These are phyloP conservation scores for Hexactinellida sp. DNA, from an alignment of 37 sponge, comb jelly and placozoan genomes.

Conservation along the genomic window DNA sequence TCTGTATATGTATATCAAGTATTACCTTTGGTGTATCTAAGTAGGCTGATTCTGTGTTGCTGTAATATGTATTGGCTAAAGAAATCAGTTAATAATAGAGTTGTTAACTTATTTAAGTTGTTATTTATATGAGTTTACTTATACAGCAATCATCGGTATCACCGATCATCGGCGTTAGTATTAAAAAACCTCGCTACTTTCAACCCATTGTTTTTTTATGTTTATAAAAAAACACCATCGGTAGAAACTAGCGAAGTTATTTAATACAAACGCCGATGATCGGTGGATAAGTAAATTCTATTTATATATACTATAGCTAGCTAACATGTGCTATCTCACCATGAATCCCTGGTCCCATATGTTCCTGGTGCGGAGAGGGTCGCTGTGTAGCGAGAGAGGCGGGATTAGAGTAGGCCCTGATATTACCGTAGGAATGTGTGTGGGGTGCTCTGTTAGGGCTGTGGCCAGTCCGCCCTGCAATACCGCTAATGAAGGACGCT, in stretches of 20 bases:
- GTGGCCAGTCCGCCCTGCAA: background rate
- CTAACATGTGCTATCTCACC: too few species aligned
- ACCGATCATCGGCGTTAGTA: too few species aligned
- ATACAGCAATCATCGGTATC: too few species aligned
- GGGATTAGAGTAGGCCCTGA: background rate
- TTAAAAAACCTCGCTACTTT: too few species aligned
- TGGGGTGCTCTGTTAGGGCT: background rate
- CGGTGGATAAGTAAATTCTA: too few species aligned
- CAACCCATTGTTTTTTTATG: too few species aligned
- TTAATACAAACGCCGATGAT: too few species aligned
- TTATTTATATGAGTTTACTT: too few species aligned
- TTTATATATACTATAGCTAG: too few species aligned
- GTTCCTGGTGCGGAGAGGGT: background rate
- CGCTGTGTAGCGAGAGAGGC: background rate
- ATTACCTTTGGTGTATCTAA: background rate
- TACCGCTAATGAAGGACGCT: background rate
- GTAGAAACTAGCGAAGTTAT: too few species aligned
- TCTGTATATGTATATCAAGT: background rate
- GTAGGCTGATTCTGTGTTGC: background rate
- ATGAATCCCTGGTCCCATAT: conserved; percentile 15
- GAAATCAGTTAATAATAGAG: too few species aligned
- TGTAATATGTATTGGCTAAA: conserved; percentile 10
- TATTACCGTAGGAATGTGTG: background rate
- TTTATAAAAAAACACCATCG: too few species aligned
- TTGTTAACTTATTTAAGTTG: background rate